Evolutionary conservation across 2,797 vertebrate species (phyloP), one percentile per base, ranked within the genome.

Genomic region (Falco concolor): DNA sequence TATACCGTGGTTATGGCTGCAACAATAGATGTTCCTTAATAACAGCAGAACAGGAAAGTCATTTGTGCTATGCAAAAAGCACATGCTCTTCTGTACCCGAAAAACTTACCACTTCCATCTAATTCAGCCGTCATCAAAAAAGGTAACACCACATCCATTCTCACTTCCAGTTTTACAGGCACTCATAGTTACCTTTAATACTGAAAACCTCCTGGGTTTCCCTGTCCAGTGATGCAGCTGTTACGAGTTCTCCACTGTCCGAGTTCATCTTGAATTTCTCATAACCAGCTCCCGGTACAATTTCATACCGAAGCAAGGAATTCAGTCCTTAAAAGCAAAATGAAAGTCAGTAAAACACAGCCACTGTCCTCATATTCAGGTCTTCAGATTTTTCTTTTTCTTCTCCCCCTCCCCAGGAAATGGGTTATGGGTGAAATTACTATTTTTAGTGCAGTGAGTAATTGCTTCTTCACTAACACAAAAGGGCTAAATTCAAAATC

Each of bases 211-310:
- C 98, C 93, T 98, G 98, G 72, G 96, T 87, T 97, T 99, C 99
- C 96, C 99, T 97, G 98, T 99, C 99, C 95, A 99, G 97, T 32
- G 91, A 91, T 50, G 97, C 93, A 68, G 97, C 60, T 60, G 99
- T 99, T 91, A 97, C 49, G 7, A 99, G 97, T 86, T 98, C 98
- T 72, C 99, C 99, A 14, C 97, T 99, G 69, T 98, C 96, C 0
- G 97, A 97, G 93, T 98, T 98, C 91, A 99, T 98, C 96, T 97
- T 97, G 91, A 99, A 99, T 80, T 98, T 96, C 84, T 98, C 98
- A 90, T 98, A 99, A 44, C 98, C 98, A 11, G 97, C 65, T 44
- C 98, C 98, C 3, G 98, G 98, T 89, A 99, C 75, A 81, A 99
- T 97, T 97, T 98, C 97, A 97, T 97, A 98, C 8, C 23, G 97